Conservation (phyloP, 2,888 invertebrate species). For the Phytoseiulus persimilis region DNA sequence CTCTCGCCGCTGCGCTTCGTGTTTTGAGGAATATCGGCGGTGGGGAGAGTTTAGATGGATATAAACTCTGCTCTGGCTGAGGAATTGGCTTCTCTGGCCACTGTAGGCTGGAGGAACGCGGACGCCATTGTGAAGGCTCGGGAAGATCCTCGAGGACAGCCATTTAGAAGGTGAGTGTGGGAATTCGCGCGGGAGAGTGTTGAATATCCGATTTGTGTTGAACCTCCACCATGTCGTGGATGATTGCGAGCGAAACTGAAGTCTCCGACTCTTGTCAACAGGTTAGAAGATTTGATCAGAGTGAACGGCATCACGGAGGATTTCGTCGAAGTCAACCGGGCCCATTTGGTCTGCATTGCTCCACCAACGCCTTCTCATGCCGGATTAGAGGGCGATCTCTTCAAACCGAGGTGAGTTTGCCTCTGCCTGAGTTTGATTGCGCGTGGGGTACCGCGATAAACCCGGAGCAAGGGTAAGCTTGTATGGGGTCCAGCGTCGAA, state of each 20-base stretch:
- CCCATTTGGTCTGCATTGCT: slow-evolving; percentile 11
- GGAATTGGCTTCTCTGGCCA: slow-evolving; percentile 21
- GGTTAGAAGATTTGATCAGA: slow-evolving; percentile 34
- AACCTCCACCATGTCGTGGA: not conserved
- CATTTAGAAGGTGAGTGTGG: not conserved
- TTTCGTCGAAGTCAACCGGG: slow-evolving; percentile 37
- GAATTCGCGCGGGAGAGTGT: not conserved
- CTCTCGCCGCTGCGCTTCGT: not conserved
- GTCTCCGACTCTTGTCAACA: not conserved
- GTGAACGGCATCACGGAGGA: slow-evolving; percentile 27
- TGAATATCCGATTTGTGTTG: not conserved
- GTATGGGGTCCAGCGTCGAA: too few relatives aligned
- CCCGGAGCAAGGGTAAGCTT: too few relatives aligned
- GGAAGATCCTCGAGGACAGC: not conserved
- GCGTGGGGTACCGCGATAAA: too few relatives aligned
- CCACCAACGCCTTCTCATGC: not conserved
- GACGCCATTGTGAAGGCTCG: slow-evolving; percentile 18
- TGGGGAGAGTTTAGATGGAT: slow-evolving; percentile 9
- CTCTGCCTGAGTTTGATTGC: not conserved
- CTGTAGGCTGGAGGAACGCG: not conserved
- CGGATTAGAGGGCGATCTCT: not conserved
- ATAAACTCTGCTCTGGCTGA: slow-evolving; percentile 18
- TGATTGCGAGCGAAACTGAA: too few relatives aligned
- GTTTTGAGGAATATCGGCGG: not conserved
- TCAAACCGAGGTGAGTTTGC: not conserved